Percentiles rank a stretch among this genome's conserved stretches.
Evolutionary conservation across 2,888 invertebrate species (phyloP).

Genomic region (Drosophila quinaria): DNA sequence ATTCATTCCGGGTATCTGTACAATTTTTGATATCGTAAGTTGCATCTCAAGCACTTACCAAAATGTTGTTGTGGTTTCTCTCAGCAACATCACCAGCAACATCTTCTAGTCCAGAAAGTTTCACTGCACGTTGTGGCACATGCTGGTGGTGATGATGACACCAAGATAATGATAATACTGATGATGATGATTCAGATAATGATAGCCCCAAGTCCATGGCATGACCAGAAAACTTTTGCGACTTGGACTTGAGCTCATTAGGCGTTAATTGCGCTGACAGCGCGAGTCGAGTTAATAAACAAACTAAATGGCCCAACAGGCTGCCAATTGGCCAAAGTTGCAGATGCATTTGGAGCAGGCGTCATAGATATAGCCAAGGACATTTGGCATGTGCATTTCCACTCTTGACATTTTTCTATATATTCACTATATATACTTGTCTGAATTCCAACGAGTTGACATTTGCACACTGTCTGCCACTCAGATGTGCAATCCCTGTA

Average conservation of each 20-base stretch:
- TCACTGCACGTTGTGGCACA: constrained; percentile 52
- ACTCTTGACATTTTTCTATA: constrained; percentile 41
- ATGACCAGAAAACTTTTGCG: constrained; percentile 46
- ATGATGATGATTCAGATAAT: constrained; percentile 30
- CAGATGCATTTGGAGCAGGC: constrained; percentile 4
- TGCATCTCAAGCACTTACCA: constrained; percentile 64
- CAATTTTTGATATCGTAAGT: constrained; percentile 54
- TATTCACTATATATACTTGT: constrained; percentile 49
- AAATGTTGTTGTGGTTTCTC: constrained; percentile 64
- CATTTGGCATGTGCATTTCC: constrained; percentile 58
- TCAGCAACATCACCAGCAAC: constrained; percentile 44
- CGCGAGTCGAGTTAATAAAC: constrained; percentile 59
- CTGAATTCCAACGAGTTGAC: constrained; percentile 72
- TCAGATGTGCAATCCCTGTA: constrained; percentile 67
- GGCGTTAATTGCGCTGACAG: constrained; percentile 53
- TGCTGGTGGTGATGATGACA: constrained; percentile 29
- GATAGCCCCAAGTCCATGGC: constrained; percentile 38
- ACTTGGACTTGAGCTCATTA: constrained; percentile 55
- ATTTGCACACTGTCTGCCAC: constrained; percentile 80
- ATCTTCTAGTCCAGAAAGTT: constrained; percentile 49
- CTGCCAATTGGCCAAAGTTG: constrained; percentile 54
- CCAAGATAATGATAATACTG: constrained; percentile 21
- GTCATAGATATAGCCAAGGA: constrained; percentile 34
- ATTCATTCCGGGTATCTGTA: constrained; percentile 31
- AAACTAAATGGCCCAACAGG: constrained; percentile 59